Conservation (phyloP, 2,797 vertebrate species). For the Notamacropus eugenii region DNA sequence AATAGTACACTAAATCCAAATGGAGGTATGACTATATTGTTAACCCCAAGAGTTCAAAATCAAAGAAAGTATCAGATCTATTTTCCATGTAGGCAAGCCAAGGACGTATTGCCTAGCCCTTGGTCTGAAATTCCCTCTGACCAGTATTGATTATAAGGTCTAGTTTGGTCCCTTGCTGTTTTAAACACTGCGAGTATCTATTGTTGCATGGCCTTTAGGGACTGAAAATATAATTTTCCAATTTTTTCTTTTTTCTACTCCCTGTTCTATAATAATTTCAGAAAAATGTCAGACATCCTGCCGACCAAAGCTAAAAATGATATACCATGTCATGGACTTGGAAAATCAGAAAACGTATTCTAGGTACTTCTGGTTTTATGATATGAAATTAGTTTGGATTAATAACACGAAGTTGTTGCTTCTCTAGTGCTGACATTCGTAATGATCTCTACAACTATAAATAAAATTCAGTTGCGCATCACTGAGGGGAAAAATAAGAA, state of each 20-base stretch:
- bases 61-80: neutral
- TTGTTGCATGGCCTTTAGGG: neutral
- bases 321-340: conserved; percentile 2
- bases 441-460: neutral
- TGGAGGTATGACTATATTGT: neutral
- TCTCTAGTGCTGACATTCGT: neutral
- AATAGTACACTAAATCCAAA: conserved; percentile 23
- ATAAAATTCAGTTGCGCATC: neutral
- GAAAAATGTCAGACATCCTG: conserved; percentile 41
- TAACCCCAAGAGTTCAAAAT: neutral
- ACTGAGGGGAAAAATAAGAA: neutral
- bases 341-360: conserved; percentile 35
- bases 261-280: conserved; percentile 33
- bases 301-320: conserved; percentile 6
- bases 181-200: neutral
- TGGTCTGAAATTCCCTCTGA: conserved; percentile 17
- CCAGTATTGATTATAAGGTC: conserved; percentile 17
- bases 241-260: neutral
- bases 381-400: conserved; percentile 43
- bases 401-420: neutral
- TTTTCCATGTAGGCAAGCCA: neutral
- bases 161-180: neutral
- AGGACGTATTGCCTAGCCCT: neutral
- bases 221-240: conserved; percentile 25
- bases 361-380: conserved; percentile 47